Evolutionary conservation across 1,140 invertebrate species (phyloP), one percentile per base, ranked within the genome.

Genomic region (Helicoverpa armigera): DNA sequence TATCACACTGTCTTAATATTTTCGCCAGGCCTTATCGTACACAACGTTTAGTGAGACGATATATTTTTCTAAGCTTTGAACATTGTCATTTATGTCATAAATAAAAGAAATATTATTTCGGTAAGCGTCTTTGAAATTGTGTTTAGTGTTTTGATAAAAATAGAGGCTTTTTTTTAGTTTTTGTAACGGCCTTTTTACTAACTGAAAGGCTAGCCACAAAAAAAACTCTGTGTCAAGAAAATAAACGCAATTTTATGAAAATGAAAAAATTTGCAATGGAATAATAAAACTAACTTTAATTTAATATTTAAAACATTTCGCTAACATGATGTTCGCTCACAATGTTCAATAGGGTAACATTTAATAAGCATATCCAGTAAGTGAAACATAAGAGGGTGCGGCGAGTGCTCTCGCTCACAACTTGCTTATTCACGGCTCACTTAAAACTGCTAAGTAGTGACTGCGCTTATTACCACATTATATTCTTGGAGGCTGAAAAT

Each of bases 21-120:
- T 70, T 54, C 67, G 18, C 50, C 50, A 11, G 18, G 5, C 67
- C 16, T 53, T 70, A 70, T 70, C 67, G 16, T 29, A 70, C 48
- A 70, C 67, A 10, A 16, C 14, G 16, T 51, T 70, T 70, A 53
- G 43, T 29, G 18, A 3, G 23, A 31, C 50, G 23, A 70, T 70
- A 70, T 70, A 70, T 70, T 70, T 70, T 70, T 70, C 18, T 70
- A 70, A 70, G 67, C 67, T 70, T 50, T 53, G 50, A 70, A 54
- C 67, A 70, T 53, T 70, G 67, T 54, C 50, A 70, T 70, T 70
- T 70, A 70, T 23, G 48, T 70, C 43, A 51, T 70, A 70, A 70
- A 53, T 70, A 70, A 70, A 53, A 70, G 2, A 31, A 70, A 70
- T 70, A 53, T 14, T 29, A 53, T 70, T 53, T 31, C 5, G 7